Evolutionary conservation across 2,113 vertebrate genomes (phyloP).

Genomic region (Danio rerio): GRCz12tu NC_133178.1:6471001-6471500

Average conservation of each 20-base stretch:
- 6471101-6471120: conserved; percentile 2
- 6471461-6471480: too few species aligned
- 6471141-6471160: conserved; percentile 22
- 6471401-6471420: too few species aligned
- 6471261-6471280: conserved; percentile 8
- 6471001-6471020: not conserved
- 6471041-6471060: not conserved
- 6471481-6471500: too few species aligned
- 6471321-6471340: not conserved
- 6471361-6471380: too few species aligned
- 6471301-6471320: not conserved
- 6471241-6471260: conserved; percentile 20
- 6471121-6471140: conserved; percentile 1
- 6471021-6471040: not conserved
- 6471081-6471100: not conserved
- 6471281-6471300: not conserved
- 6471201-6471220: not conserved
- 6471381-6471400: not conserved
- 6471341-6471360: not conserved
- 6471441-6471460: too few species aligned
- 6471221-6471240: conserved; percentile 50
- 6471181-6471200: conserved; percentile 67
- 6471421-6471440: too few species aligned
- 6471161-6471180: conserved; percentile 66
- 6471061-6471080: not conserved